Evolutionary conservation across 2,888 invertebrate species (phyloP).

Genomic region (Drosophila infuscata): DNA sequence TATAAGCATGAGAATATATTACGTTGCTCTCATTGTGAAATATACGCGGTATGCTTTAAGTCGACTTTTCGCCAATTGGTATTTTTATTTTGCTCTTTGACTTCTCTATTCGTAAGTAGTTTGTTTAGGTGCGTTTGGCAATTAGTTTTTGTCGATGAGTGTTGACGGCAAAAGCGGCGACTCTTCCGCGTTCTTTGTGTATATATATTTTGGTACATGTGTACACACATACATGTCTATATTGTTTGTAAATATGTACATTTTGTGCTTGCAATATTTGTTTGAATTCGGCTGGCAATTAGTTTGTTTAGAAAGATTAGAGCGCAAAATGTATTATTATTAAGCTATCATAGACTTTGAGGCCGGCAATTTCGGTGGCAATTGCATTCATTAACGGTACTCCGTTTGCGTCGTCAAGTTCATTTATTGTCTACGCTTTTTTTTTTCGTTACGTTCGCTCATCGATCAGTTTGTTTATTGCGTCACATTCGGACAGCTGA

Average conservation of each 20-base stretch:
- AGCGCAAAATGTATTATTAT: slow-evolving; percentile 5
- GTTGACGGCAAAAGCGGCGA: slow-evolving; percentile 17
- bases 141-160: slow-evolving; percentile 72
- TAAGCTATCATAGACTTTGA: slow-evolving; percentile 17
- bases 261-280: slow-evolving; percentile 36
- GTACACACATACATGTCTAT: neutral
- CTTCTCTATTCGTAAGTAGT: slow-evolving; percentile 7
- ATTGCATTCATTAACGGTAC: slow-evolving; percentile 20
- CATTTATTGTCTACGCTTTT: slow-evolving; percentile 12
- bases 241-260: slow-evolving; percentile 5
- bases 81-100: slow-evolving; percentile 2
- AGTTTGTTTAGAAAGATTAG: slow-evolving; percentile 23
- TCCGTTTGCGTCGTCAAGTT: slow-evolving; percentile 32
- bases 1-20: neutral
- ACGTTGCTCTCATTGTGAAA: neutral
- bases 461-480: slow-evolving; percentile 11
- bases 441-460: slow-evolving; percentile 8
- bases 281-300: slow-evolving; percentile 31
- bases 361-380: slow-evolving; percentile 2
- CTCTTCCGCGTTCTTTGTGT: slow-evolving; percentile 30
- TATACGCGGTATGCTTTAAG: neutral
- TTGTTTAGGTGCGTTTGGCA: slow-evolving; percentile 52
- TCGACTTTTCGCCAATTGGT: neutral
- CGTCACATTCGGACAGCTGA: slow-evolving; percentile 13
- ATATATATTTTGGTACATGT: slow-evolving; percentile 5